phyloP scores from a whole-genome alignment of 2,888 invertebrate genomes.

The Pseudococcus jackbeardsleyi region DNA sequence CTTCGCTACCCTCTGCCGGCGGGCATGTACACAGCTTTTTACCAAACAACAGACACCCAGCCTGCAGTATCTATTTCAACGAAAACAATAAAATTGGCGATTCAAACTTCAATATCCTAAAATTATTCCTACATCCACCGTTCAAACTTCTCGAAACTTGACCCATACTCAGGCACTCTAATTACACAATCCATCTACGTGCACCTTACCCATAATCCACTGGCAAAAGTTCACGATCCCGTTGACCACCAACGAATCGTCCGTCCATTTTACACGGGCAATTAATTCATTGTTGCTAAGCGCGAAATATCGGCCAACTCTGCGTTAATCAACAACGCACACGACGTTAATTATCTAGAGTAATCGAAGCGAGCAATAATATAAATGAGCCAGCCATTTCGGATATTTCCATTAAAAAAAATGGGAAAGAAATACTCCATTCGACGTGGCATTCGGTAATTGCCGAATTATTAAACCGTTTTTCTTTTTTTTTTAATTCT shows the following conservation, averaged over 20 bases:
- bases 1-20: too few relatives aligned
- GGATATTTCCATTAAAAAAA: constrained; percentile 10
- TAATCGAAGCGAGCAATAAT: constrained; percentile 49
- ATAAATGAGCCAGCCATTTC: neutral
- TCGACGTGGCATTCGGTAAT: neutral
- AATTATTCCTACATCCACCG: too few relatives aligned
- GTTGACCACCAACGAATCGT: constrained; percentile 40
- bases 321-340: constrained; percentile 44
- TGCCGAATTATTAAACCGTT: constrained; percentile 26
- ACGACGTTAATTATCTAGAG: constrained; percentile 31
- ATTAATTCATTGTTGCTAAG: constrained; percentile 22
- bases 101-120: too few relatives aligned
- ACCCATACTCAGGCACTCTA: neutral
- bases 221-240: constrained; percentile 34
- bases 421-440: neutral
- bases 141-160: too few relatives aligned
- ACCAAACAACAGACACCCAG: too few relatives aligned
- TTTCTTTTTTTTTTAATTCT: constrained; percentile 8
- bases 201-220: neutral
- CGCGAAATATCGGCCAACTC: constrained; percentile 35
- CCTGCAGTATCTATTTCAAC: too few relatives aligned
- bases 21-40: too few relatives aligned
- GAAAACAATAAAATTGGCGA: too few relatives aligned
- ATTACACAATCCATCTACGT: neutral
- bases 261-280: neutral